phyloP scores from a whole-genome alignment of 2,113 vertebrate genomes.

The Tupaia tana region DNA sequence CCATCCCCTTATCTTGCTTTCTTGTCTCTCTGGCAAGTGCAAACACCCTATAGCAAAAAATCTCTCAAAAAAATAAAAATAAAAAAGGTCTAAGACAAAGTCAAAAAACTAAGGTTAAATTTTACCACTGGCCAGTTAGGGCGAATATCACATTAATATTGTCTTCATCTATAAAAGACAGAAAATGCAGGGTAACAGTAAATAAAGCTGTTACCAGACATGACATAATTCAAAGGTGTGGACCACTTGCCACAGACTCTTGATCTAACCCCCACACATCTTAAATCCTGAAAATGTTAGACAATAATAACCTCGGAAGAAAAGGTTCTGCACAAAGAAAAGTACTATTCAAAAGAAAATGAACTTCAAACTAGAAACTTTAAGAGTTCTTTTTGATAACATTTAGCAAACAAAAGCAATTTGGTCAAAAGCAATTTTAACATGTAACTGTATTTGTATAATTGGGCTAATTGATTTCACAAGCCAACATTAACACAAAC shows the following conservation, averaged over 20 bases:
- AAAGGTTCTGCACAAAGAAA: background rate
- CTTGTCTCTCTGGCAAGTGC: too few relatives aligned
- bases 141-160: background rate
- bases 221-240: background rate
- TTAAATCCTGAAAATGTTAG: background rate
- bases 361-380: background rate
- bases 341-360: background rate
- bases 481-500: background rate
- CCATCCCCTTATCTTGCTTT: too few relatives aligned
- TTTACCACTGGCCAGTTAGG: background rate
- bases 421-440: background rate
- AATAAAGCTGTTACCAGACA: conserved; percentile 16
- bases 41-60: too few relatives aligned
- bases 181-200: background rate
- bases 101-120: conserved; percentile 28
- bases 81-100: background rate
- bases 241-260: background rate
- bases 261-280: background rate
- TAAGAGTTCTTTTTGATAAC: background rate
- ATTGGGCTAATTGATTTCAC: background rate
- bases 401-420: background rate
- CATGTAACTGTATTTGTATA: background rate
- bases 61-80: too few relatives aligned
- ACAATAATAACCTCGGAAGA: background rate
- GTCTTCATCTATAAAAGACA: conserved; percentile 11